Conservation (phyloP, 2,113 vertebrate genomes). For the Stercorarius parasiticus region DNA sequence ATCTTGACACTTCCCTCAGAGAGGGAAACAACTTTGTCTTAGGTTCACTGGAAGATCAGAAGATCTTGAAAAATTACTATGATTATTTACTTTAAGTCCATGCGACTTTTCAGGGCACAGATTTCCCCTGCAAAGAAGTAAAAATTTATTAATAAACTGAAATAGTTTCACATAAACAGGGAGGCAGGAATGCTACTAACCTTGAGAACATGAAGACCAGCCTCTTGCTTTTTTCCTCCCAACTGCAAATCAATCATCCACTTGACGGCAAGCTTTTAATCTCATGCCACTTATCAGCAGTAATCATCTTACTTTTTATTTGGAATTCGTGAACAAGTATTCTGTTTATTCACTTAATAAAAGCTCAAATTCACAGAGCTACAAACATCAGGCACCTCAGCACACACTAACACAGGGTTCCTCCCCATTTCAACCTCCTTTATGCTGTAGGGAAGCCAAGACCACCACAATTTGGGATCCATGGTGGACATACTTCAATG, state of each 20-base stretch:
- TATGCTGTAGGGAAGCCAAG: neutral
- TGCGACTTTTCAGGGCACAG: constrained; percentile 25
- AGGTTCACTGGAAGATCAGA: neutral
- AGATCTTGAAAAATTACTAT: neutral
- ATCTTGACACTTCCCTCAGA: neutral
- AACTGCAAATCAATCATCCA: neutral
- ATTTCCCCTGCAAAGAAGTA: constrained; percentile 66
- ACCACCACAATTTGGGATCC: neutral
- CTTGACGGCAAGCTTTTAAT: neutral
- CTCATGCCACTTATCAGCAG: neutral
- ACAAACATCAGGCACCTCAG: constrained; percentile 6
- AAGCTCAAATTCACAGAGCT: neutral
- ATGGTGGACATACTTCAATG: neutral
- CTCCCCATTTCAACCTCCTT: neutral
- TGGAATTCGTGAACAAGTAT: neutral
- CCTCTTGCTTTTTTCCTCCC: neutral
- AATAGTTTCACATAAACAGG: neutral
- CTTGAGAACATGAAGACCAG: neutral
- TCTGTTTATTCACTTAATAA: constrained; percentile 31
- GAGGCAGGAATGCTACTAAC: constrained; percentile 41
- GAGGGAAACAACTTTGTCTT: neutral
- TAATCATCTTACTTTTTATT: neutral
- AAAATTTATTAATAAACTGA: constrained; percentile 41
- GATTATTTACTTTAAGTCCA: neutral
- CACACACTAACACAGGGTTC: neutral